Evolutionary conservation across 37 sponge, comb jelly and placozoan genomes (phyloP), one percentile per base, ranked within the genome.

Genomic region (Bolinopsis microptera): DNA sequence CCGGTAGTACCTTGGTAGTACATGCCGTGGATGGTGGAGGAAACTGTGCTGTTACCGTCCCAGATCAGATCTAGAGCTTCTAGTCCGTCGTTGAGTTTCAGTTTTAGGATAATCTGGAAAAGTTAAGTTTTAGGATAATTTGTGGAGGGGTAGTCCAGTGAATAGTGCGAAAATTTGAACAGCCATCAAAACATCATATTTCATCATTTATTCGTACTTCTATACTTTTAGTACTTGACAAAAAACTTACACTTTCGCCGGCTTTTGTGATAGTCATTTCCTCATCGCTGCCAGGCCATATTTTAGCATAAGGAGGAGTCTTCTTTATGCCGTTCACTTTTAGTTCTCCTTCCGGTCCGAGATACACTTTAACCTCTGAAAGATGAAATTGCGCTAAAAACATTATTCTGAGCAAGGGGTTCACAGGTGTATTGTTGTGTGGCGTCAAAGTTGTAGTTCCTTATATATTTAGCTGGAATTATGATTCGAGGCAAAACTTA

Each of bases 1-100:
- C 82, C 82, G 21, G 21, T 13, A 35, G 82, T 80, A 33, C 2
- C 37, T 21, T 30, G 32, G 37, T 23, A 80, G 82, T 80, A 80
- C 82, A 30, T 33, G 2, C 82, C 82, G 38, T 80, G 82, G 35
- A 80, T 30, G 37, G 37, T 80, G 34, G 38, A 31, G 34, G 24
- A 31, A 1, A 80, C 82, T 13, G 82, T 80, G 37, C 37, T 80
- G 37, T 80, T 80, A 33, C 82, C 82, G 30, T 80, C 82, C 82
- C 82, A 80, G 82, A 35, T 80, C 82, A 80, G 27, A 32, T 77
- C 80, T 32, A 77, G 80, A 32, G 80, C 80, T 77, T 77, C 80
- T 16, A 77, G 61, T 48, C 61, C 61, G 5, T 13, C 61, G 61
- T 48, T 48, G 5, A 48, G 61, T 5, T 48, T 18, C 5, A 48